phyloP scores from a whole-genome alignment of 1,140 invertebrate species.

The Danaus melanippus region DNA sequence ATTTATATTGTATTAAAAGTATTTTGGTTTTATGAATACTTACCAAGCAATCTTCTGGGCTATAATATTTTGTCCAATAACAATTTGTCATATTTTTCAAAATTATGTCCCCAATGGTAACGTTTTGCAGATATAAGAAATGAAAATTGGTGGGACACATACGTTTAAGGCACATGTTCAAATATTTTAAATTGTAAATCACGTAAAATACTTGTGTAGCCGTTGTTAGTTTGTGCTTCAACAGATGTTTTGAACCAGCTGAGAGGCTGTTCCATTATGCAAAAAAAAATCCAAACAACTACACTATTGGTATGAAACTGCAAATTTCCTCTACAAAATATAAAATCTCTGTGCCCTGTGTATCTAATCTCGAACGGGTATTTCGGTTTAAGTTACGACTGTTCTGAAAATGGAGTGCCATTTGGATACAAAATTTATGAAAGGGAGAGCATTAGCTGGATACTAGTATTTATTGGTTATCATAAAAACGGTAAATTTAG shows the following conservation, averaged over 20 bases:
- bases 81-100: too few relatives aligned
- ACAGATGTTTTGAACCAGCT: slow-evolving; percentile 5
- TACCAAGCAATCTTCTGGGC: too few relatives aligned
- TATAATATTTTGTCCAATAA: too few relatives aligned
- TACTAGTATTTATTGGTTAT: slow-evolving; percentile 8
- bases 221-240: background rate
- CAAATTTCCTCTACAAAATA: slow-evolving; percentile 14
- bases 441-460: slow-evolving; percentile 7
- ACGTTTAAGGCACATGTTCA: too few relatives aligned
- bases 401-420: slow-evolving; percentile 11
- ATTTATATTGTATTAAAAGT: too few relatives aligned
- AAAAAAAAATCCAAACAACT: slow-evolving; percentile 13
- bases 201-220: too few relatives aligned
- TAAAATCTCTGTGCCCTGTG: slow-evolving; percentile 9
- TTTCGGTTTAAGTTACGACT: slow-evolving; percentile 20
- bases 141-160: too few relatives aligned
- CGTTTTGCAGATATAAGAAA: too few relatives aligned
- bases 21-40: too few relatives aligned
- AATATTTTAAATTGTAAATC: too few relatives aligned
- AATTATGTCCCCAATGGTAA: too few relatives aligned
- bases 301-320: slow-evolving; percentile 14
- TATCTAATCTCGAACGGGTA: slow-evolving; percentile 15
- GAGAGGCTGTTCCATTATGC: slow-evolving; percentile 12
- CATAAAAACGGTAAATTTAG: slow-evolving; percentile 7
- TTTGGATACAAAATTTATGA: slow-evolving; percentile 18